phyloP scores from a whole-genome alignment of 2,888 invertebrate species.

The Octodonta nipae region DNA sequence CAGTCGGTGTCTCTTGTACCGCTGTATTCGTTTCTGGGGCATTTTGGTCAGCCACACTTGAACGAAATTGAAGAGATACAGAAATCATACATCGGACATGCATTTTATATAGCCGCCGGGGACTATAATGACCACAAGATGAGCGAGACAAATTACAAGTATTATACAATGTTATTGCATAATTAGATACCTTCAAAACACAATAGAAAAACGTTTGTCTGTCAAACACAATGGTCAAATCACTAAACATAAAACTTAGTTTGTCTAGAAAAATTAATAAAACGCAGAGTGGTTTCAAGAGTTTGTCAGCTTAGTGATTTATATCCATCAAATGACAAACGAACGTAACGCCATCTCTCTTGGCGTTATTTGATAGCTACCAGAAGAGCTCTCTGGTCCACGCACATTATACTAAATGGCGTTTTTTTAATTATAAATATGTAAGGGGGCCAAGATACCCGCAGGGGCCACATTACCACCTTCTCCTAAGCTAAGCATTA shows the following conservation, averaged over 20 bases:
- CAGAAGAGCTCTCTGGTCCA: not conserved
- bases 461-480: not conserved
- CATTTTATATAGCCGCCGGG: not conserved
- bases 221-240: not conserved
- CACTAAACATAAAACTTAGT: not conserved
- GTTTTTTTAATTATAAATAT: not conserved
- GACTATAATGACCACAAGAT: not conserved
- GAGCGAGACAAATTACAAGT: not conserved
- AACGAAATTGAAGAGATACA: not conserved
- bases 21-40: not conserved
- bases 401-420: not conserved
- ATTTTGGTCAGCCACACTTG: not conserved
- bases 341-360: not conserved
- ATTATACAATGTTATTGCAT: not conserved
- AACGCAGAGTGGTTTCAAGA: too few species aligned
- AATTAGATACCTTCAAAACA: not conserved
- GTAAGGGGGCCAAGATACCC: not conserved
- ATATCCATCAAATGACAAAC: not conserved
- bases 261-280: not conserved
- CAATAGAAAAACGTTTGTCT: not conserved
- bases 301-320: not conserved
- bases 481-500: too few species aligned
- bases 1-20: too few species aligned
- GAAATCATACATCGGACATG: not conserved
- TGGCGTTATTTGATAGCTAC: not conserved